Evolutionary conservation across 2,113 vertebrate genomes (phyloP), one percentile per base, ranked within the genome.

Genomic region (Cottus gobio): DNA sequence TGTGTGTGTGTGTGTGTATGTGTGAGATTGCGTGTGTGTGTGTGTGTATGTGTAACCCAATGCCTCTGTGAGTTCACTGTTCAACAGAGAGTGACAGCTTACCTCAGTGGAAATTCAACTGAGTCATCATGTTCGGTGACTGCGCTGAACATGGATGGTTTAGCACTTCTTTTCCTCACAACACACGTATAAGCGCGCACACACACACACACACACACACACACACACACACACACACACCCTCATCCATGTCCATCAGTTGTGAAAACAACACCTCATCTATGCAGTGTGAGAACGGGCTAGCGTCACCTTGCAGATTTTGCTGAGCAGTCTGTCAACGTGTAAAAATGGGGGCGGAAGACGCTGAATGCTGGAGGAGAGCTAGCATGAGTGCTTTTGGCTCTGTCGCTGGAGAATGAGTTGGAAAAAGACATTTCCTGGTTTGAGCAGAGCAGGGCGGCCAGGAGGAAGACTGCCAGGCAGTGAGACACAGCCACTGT

Each of bases 61-160:
- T 77, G 71, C 69, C 74, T 87, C 80, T 89, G 75, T 79, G 75
- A 80, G 71, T 79, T 81, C 69, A 70, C 75, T 78, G 83, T 58
- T 81, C 78, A 88, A 57, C 80, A 82, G 39, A 82, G 75, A 84
- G 48, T 76, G 85, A 89, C 88, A 87, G 72, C 74, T 87, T 76
- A 90, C 87, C 87, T 90, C 87, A 88, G 87, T 93, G 92, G 92
- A 94, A 94, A 94, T 87, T 85, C 52, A 70, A 86, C 80, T 90
- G 92, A 95, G 88, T 93, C 93, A 94, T 91, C 88, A 84, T 77
- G 82, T 87, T 90, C 66, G 76, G 81, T 60, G 73, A 77, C 42
- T 52, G 60, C 3, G 50, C 52, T 74, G 71, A 57, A 87, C 57
- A 75, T 39, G 66, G 42, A 75, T 42, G 52, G 56, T 85, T 90